phyloP scores from a whole-genome alignment of 2,888 invertebrate genomes.

The Loripinus fragilis region DNA sequence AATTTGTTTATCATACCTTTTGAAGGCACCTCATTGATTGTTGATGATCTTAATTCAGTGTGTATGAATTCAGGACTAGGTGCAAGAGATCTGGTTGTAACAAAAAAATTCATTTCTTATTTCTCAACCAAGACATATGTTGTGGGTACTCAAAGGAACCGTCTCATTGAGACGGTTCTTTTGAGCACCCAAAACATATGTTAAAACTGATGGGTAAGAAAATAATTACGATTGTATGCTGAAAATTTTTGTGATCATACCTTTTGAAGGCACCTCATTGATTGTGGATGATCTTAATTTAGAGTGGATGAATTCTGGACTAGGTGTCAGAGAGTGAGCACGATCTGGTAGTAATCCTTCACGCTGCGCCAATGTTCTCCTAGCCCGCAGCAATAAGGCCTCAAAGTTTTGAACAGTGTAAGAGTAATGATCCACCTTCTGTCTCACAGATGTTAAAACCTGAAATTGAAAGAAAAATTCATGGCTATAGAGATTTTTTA shows the following conservation, averaged over 20 bases:
- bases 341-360: constrained; percentile 64
- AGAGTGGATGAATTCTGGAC: constrained; percentile 52
- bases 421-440: constrained; percentile 91
- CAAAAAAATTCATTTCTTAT: too few relatives aligned
- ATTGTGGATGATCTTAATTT: constrained; percentile 48
- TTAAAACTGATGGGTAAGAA: too few relatives aligned
- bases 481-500: too few relatives aligned
- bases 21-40: constrained; percentile 45
- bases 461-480: constrained; percentile 82
- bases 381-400: constrained; percentile 90
- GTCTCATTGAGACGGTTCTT: too few relatives aligned
- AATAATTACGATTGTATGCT: too few relatives aligned
- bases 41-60: constrained; percentile 41
- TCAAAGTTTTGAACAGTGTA: constrained; percentile 84
- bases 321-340: constrained; percentile 54
- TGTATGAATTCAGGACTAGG: constrained; percentile 57
- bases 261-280: constrained; percentile 57
- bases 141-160: too few relatives aligned
- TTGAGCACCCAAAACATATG: too few relatives aligned
- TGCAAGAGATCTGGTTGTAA: too few relatives aligned
- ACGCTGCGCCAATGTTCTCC: constrained; percentile 87
- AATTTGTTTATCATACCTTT: constrained; percentile 53
- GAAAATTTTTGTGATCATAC: constrained; percentile 43
- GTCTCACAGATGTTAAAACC: constrained; percentile 91
- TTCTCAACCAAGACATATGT: too few relatives aligned